Evolutionary conservation across 2,113 vertebrate genomes (phyloP), one percentile per base, ranked within the genome.

Genomic region (Neolamprologus variostigma): DNA sequence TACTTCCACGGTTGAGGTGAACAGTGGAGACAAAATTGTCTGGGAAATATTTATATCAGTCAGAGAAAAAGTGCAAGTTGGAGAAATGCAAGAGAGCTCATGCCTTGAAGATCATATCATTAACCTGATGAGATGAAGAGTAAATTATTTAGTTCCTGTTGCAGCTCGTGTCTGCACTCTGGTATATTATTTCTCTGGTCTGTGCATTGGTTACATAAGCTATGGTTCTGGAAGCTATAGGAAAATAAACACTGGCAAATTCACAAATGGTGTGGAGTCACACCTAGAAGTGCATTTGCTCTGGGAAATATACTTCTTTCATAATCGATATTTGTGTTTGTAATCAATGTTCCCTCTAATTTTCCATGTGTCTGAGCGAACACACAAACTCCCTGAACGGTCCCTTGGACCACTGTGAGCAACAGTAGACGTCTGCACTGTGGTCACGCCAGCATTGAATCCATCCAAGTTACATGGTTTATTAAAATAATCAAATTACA

Each of bases 1-100:
- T 71, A 93, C 91, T 53, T 94, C 89, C 93, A 95, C 10, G 93
- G 84, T 94, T 94, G 95, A 93, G 91, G 90, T 93, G 88, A 89
- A 79, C 53, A 89, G 82, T 61, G 83, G 92, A 93, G 93, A 90
- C 93, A 28, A 73, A 80, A 82, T 19, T 26, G 53, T 89, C 54
- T 93, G 93, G 93, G 92, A 93, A 94, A 85, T 55, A 84, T 86
- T 79, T 86, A 61, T 86, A 57, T 47, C 12, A 40, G 17, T 86
- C 47, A 68, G 12, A 84, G 26, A 50, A 78, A 79, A 35, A 57
- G 31, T 80, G 66, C 21, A 71, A 40, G 13, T 61, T 76, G 73
- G 61, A 19, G 63, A 78, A 54, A n/a, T 51, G 42, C 26, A 53
- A 31, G 50, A 35, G 66, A 63, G 7, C n/a, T 26, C 37, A 10